A percentile compares a stretch with the other conserved stretches of the same genome.
phyloP scores from a whole-genome alignment of 2,113 vertebrate genomes.

The Condylura cristata region DNA sequence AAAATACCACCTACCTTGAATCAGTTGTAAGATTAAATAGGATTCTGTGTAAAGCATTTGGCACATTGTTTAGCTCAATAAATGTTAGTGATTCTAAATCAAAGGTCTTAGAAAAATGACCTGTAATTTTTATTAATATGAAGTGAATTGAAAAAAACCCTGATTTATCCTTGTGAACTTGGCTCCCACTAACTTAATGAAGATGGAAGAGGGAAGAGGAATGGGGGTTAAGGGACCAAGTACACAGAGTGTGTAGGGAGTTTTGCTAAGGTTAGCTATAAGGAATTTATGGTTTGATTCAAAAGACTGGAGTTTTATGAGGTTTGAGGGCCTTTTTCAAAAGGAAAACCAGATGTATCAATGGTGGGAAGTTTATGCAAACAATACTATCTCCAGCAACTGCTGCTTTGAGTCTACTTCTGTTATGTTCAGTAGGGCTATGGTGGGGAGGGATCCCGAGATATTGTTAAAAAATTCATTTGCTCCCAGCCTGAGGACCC shows the following conservation, averaged over 20 bases:
- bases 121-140: constrained; percentile 64
- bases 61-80: constrained; percentile 37
- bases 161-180: constrained; percentile 65
- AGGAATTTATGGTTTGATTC: constrained; percentile 72
- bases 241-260: not conserved
- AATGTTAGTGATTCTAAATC: constrained; percentile 58
- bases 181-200: constrained; percentile 46
- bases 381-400: constrained; percentile 53
- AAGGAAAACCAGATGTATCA: constrained; percentile 71
- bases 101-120: constrained; percentile 57
- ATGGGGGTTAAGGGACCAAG: not conserved
- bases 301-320: constrained; percentile 71
- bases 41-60: constrained; percentile 44
- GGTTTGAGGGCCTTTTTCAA: constrained; percentile 59
- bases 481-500: not conserved
- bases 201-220: not conserved
- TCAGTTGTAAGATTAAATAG: constrained; percentile 26
- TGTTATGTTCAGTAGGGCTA: not conserved
- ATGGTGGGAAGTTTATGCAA: constrained; percentile 62
- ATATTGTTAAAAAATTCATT: not conserved
- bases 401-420: not conserved
- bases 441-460: not conserved
- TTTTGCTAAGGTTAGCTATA: constrained; percentile 69
- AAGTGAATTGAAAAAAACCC: not conserved
- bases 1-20: constrained; percentile 64